Conservation (phyloP, 2,888 invertebrate genomes). For the Oscheius sp. region DNA sequence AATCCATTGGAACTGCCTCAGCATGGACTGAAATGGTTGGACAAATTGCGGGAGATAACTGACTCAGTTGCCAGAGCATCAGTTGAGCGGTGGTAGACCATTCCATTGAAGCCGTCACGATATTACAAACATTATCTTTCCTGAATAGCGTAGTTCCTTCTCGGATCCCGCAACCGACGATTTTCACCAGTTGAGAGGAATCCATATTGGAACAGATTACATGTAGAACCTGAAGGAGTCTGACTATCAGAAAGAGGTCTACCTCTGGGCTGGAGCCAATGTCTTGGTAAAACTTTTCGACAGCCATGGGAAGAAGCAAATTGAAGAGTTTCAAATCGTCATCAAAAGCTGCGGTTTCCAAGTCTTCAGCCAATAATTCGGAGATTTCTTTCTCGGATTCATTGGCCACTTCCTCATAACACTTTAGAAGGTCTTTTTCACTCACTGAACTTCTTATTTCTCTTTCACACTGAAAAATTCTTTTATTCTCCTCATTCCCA, state of each 20-base stretch:
- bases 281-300: conserved; percentile 64
- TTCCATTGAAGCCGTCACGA: conserved; percentile 79
- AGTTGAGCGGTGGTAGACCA: conserved; percentile 98
- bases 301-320: conserved; percentile 33
- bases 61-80: conserved; percentile 88
- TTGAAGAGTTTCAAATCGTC: conserved; percentile 88
- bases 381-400: conserved; percentile 73
- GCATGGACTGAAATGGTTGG: conserved; percentile 41
- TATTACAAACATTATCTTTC: conserved; percentile 73
- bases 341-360: conserved; percentile 82
- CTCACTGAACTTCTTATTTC: background rate
- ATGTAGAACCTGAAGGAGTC: conserved; percentile 78
- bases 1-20: conserved; percentile 55
- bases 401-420: conserved; percentile 79
- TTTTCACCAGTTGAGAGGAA: conserved; percentile 84
- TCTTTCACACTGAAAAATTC: background rate
- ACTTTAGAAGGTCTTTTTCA: conserved; percentile 83
- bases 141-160: conserved; percentile 78
- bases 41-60: background rate
- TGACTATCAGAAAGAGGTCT: background rate
- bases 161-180: conserved; percentile 82
- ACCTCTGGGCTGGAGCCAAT: conserved; percentile 66
- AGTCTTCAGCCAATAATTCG: conserved; percentile 80
- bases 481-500: background rate
- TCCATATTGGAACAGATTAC: conserved; percentile 90